Evolutionary conservation across 2,113 vertebrate species (phyloP).

Genomic region (Chauna torquata): DNA sequence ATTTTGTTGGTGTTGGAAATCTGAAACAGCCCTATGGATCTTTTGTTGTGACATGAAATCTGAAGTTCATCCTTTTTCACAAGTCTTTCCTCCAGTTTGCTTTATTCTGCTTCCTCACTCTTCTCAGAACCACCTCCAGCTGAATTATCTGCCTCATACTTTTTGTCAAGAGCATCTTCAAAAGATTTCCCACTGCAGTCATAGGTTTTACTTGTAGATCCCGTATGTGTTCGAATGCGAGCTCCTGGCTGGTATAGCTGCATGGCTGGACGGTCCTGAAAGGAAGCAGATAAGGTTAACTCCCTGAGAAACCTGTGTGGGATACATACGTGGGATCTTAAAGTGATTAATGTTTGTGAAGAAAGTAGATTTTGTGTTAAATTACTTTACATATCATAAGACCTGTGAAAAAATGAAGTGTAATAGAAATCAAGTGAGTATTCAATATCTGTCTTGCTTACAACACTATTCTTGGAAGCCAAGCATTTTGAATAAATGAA

Average conservation of each 20-base stretch:
- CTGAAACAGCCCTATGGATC: background rate
- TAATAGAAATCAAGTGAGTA: background rate
- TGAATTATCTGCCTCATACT: constrained; percentile 75
- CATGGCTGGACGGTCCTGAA: constrained; percentile 91
- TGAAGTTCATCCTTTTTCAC: background rate
- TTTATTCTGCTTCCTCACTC: constrained; percentile 71
- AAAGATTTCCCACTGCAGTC: constrained; percentile 78
- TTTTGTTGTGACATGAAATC: background rate
- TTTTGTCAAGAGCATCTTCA: constrained; percentile 77
- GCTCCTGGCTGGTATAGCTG: constrained; percentile 91
- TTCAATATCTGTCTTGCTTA: background rate
- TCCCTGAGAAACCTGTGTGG: background rate
- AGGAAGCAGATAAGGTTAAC: constrained; percentile 44
- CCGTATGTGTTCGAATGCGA: constrained; percentile 82
- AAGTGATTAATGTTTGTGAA: background rate
- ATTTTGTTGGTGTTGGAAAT: background rate
- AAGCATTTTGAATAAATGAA: constrained; percentile 20
- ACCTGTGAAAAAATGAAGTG: background rate
- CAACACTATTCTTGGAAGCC: constrained; percentile 39
- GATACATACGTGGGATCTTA: background rate
- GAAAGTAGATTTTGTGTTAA: background rate
- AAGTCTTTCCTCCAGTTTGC: background rate
- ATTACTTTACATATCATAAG: background rate
- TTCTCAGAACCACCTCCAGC: constrained; percentile 80
- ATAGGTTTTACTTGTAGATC: constrained; percentile 80